These are phyloP conservation scores for Nebria salina DNA, from an alignment of 2,888 invertebrate genomes.

Conservation along the genomic window DNA sequence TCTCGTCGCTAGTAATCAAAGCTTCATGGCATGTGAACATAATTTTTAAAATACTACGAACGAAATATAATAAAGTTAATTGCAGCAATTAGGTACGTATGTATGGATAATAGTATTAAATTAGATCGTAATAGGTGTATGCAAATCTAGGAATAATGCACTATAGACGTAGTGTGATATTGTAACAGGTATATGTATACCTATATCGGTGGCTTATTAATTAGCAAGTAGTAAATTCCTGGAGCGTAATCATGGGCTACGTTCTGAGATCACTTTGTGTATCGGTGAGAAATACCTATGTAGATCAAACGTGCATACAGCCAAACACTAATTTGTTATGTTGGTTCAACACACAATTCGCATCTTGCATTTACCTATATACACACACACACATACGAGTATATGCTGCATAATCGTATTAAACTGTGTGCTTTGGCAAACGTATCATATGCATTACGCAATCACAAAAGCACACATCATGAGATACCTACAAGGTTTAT, in stretches of 20 bases:
- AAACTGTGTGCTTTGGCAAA: background rate
- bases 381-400: too few relatives aligned
- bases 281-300: background rate
- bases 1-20: too few relatives aligned
- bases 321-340: background rate
- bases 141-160: too few relatives aligned
- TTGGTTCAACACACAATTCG: background rate
- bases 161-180: too few relatives aligned
- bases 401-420: background rate
- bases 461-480: background rate
- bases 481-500: background rate
- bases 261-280: background rate
- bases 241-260: background rate
- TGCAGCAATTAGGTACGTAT: background rate
- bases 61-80: too few relatives aligned
- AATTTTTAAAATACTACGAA: too few relatives aligned
- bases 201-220: background rate
- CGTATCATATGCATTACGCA: background rate
- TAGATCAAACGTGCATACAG: background rate
- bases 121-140: background rate
- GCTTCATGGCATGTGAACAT: too few relatives aligned
- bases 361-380: background rate
- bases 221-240: background rate
- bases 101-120: background rate
- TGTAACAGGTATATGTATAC: too few relatives aligned